Evolutionary conservation across 2,113 vertebrate genomes (phyloP).

Genomic region (Urocolius indicus): DNA sequence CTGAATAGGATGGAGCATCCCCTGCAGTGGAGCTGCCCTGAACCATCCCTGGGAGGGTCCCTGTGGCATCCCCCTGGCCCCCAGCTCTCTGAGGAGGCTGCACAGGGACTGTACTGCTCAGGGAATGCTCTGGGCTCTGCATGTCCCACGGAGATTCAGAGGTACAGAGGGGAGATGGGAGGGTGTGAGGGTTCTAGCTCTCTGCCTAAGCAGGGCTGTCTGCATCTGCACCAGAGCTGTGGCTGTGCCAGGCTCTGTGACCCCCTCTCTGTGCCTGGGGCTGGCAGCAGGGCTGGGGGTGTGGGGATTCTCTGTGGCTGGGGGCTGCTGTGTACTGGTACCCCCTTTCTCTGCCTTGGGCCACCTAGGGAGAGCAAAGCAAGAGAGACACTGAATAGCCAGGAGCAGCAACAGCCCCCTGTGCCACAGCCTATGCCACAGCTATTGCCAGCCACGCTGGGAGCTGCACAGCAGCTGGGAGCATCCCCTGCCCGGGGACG

Average conservation of each 20-base stretch:
- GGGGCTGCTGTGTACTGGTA: not conserved
- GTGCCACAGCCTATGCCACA: fast-evolving
- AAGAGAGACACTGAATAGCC: not conserved
- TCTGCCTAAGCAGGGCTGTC: not conserved
- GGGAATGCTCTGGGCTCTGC: not conserved
- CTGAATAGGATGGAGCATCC: not conserved
- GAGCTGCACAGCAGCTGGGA: not conserved
- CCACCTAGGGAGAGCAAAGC: not conserved
- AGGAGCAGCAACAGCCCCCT: not conserved
- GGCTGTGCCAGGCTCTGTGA: too few species aligned
- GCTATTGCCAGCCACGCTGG: not conserved
- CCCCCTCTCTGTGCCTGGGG: not conserved
- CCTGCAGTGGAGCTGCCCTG: not conserved
- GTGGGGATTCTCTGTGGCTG: fast-evolving
- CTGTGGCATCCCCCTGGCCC: not conserved
- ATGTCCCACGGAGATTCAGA: not conserved
- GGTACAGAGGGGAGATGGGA: not conserved
- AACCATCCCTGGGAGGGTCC: not conserved
- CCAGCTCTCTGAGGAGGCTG: too few species aligned
- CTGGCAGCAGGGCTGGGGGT: fast-evolving
- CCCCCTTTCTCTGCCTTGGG: not conserved
- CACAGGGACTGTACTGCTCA: fast-evolving
- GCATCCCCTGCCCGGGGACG: not conserved
- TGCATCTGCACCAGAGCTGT: too few species aligned
- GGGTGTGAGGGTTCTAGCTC: not conserved